Base-by-base conservation (phyloP, 2,888 invertebrate genomes). In the Drosophila infuscata region DNA sequence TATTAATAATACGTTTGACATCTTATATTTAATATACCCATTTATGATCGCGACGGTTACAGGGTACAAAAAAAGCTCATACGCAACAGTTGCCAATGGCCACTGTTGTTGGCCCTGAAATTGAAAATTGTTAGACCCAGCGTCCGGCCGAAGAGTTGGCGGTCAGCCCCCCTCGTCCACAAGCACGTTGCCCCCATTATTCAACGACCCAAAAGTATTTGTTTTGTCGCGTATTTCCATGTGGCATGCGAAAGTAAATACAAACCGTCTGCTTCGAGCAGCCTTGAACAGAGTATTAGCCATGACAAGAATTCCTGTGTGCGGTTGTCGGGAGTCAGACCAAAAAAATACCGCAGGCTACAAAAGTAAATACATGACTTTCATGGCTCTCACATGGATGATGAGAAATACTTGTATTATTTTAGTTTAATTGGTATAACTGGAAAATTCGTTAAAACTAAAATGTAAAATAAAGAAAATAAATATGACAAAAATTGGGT, bases 21-120 rank as follows among this genome's bases (percentile, higher is more conserved):
- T 11, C 11, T 11, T 43, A 5, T 12, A 32, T 38, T 29, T 29
- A 30, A 36, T 38, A 48, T 12, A 38, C 48, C 53, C 66, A 20
- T 15, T n/a, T 25, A 7, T 0, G 11, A 3, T 1, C 25, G 5
- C 12, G 15, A 17, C 4, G 7, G 17, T 4, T 51, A 68, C 15
- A 43, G 57, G 57, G 68, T 58, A 68, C n/a, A 36, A n/a, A 25
- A 56, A 43, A 36, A 38, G 30, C 48, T 6, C 35, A 46, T 54
- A 52, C 49, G 53, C 69, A 73, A 80, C 76, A 76, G 83, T 86
- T 86, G 88, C 83, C 82, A 82, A 74, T 86, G 83, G 73, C 30
- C 58, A 57, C 67, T 68, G 57, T 69, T 74, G 63, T 73, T 67
- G 72, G 71, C 85, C 88, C 59, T 88, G 83, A 88, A 88, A 86